Base-by-base conservation (phyloP, 2,888 invertebrate genomes). In the Tinea pellionella region DNA sequence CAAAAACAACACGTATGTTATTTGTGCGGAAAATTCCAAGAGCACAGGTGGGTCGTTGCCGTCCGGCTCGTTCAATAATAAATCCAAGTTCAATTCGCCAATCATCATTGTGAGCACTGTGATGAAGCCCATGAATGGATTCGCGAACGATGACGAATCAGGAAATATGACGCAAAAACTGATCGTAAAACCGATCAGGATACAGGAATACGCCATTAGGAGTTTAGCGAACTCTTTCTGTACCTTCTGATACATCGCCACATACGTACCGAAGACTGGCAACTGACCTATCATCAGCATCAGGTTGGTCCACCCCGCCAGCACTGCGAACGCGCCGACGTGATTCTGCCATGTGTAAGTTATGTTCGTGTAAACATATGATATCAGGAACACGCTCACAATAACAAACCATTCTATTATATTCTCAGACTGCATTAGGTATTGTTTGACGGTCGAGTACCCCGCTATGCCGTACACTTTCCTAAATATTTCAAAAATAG, bases 271-370 rank as follows among this genome's bases (percentile, higher is more conserved):
- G 70, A 96, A 94, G 59, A 95, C 91, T 0, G 96, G 96, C 42
- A 96, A 81, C 68, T 96, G 94, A 0, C 96, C 96, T 61, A 96
- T 93, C 94, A 95, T 95, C 74, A 95, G 85, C 94, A 96, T 95
- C n/a, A 95, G 84, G 76, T 96, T 95, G 4, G 94, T 94, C 96
- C 96, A 96, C 4, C 94, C 95, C 47, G 94, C 91, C 3, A 96
- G 88, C 0, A 95, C 94, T 0, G 95, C 94, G 70, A 95, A 94
- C 0, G 95, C 95, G 0, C 95, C 95, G 18, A 96, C 91, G 71
- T 95, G 95, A 70, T 94, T 95, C 72, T 95, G 95, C 93, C 95
- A 95, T 11, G 92, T 91, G 72, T 94, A 94, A 16, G 86, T 87
- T 63, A 84, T 87, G 61, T 93, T 93, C 6, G 93, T 93, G 70